These are phyloP conservation scores for Myotis lucifugus DNA, from an alignment of 2,113 vertebrate species.

Conservation along the genomic window DNA sequence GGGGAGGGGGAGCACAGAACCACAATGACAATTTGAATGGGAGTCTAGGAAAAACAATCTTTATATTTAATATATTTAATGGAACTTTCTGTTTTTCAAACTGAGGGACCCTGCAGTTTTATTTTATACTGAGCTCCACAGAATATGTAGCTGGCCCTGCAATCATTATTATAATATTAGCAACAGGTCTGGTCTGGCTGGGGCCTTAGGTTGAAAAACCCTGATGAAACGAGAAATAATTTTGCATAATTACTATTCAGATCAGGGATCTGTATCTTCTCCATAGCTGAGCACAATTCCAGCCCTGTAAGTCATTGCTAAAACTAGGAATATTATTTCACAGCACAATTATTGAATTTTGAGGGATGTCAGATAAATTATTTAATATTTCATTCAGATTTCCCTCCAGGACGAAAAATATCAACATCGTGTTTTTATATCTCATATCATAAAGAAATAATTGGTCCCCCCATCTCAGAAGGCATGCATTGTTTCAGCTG, in stretches of 20 bases:
- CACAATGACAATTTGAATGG: background rate
- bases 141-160: background rate
- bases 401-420: background rate
- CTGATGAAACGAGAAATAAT: background rate
- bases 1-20: background rate
- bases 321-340: background rate
- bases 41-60: background rate
- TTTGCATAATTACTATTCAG: background rate
- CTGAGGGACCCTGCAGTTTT: rapidly evolving
- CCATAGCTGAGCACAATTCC: background rate
- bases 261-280: background rate
- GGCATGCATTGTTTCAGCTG: background rate
- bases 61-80: background rate
- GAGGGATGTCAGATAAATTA: background rate
- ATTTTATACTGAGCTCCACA: background rate
- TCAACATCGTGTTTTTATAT: background rate
- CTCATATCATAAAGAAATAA: background rate
- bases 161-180: background rate
- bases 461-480: background rate
- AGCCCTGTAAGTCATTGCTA: background rate
- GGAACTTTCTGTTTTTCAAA: background rate
- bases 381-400: slow-evolving; percentile 15
- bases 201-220: background rate
- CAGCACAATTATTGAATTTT: background rate
- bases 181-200: background rate